These are phyloP conservation scores for Agapornis roseicollis DNA, from an alignment of 2,113 vertebrate species.

Conservation along the genomic window DNA sequence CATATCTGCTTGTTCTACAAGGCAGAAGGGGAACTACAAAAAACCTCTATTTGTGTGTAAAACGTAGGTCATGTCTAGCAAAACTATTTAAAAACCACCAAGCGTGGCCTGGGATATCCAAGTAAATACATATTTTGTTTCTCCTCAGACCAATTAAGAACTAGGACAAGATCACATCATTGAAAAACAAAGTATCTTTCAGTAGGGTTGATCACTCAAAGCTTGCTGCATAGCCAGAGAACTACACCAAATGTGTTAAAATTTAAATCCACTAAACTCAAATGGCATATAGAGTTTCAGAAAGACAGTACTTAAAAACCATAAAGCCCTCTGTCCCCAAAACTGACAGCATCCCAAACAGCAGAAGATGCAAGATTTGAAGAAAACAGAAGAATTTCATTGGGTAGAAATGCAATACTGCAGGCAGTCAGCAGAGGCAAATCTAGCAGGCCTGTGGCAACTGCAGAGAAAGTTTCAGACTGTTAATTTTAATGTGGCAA, in stretches of 20 bases:
- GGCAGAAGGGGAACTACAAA: not conserved
- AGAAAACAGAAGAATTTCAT: not conserved
- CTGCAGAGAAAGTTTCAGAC: not conserved
- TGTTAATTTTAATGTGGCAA: not conserved
- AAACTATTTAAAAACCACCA: not conserved
- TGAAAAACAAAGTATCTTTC: not conserved
- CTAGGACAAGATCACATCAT: not conserved
- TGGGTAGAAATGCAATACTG: not conserved
- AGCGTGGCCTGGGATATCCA: not conserved
- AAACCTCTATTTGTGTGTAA: not conserved
- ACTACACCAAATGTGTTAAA: not conserved
- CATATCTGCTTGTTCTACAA: not conserved
- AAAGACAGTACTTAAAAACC: not conserved
- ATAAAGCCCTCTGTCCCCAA: not conserved
- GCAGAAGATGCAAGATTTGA: not conserved
- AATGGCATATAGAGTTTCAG: not conserved
- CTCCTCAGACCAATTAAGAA: not conserved
- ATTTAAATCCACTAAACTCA: not conserved
- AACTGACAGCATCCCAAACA: not conserved
- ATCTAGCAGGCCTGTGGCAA: not conserved
- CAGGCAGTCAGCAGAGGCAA: not conserved
- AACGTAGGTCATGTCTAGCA: not conserved
- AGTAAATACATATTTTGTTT: not conserved
- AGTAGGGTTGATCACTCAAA: not conserved
- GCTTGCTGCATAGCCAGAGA: not conserved